These are phyloP conservation scores for Chitala chitala DNA, from an alignment of 2,113 vertebrate species.

Conservation along the genomic window DNA sequence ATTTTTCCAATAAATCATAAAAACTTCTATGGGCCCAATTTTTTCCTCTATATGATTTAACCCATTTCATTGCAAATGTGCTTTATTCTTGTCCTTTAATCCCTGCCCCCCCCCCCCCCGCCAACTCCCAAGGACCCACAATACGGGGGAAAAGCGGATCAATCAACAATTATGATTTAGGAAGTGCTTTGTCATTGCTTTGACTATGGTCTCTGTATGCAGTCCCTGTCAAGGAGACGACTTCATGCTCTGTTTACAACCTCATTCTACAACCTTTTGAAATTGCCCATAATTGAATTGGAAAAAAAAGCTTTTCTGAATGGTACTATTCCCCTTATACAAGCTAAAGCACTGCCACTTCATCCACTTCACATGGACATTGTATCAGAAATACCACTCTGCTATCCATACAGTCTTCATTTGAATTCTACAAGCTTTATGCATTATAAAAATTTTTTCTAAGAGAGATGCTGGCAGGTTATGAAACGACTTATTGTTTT, in stretches of 20 bases:
- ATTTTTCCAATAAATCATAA: no score
- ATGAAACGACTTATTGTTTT: neutral
- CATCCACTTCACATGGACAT: neutral
- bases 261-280: neutral
- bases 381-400: neutral
- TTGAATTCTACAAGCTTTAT: neutral
- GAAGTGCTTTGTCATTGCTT: no score
- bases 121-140: neutral
- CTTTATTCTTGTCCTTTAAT: no score
- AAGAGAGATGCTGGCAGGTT: neutral
- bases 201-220: no score
- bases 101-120: no score
- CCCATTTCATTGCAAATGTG: no score
- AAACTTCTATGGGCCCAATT: no score
- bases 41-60: no score
- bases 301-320: neutral
- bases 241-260: neutral
- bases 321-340: no score
- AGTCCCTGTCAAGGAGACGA: neutral
- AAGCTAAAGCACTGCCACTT: neutral
- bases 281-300: neutral
- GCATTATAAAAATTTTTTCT: neutral
- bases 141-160: no score
- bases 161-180: no score
- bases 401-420: neutral